These are phyloP conservation scores for Cyclophora albipunctata DNA, from an alignment of 2,888 invertebrate species.

Conservation along the genomic window DNA sequence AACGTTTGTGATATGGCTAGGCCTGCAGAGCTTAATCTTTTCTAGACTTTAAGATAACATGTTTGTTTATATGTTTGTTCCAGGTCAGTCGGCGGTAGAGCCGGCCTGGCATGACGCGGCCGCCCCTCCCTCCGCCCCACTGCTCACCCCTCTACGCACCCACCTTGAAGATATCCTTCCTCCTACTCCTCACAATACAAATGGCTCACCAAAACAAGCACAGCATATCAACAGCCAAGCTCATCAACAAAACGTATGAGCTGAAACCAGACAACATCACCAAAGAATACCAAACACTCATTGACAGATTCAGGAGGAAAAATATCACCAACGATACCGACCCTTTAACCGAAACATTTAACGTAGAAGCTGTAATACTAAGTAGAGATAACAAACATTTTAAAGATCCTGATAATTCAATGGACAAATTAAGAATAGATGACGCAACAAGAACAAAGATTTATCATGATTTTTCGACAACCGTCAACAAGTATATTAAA, in stretches of 20 bases:
- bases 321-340: constrained; percentile 15
- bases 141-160: constrained; percentile 52
- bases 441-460: constrained; percentile 54
- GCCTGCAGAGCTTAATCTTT: too few species aligned
- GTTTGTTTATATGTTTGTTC: constrained; percentile 15
- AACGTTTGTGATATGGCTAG: too few species aligned
- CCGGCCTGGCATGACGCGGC: constrained; percentile 66
- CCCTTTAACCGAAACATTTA: constrained; percentile 1
- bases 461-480: constrained; percentile 58
- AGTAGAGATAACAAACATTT: constrained; percentile 11
- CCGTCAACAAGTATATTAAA: constrained; percentile 43
- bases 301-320: constrained; percentile 57
- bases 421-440: constrained; percentile 55
- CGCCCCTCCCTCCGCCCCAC: constrained; percentile 41
- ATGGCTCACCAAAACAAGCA: constrained; percentile 31
- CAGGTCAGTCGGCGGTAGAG: constrained; percentile 51
- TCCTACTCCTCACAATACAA: constrained; percentile 44
- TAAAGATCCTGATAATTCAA: constrained; percentile 31
- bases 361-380: constrained; percentile 4
- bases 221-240: constrained; percentile 1
- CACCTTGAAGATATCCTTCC: constrained; percentile 40
- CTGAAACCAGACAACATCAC: constrained; percentile 22
- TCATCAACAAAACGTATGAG: constrained; percentile 19
- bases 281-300: constrained; percentile 42
- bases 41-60: too few species aligned